Evolutionary conservation across 2,888 invertebrate genomes (phyloP).

Genomic region (Tromatobia lineatoria): DNA sequence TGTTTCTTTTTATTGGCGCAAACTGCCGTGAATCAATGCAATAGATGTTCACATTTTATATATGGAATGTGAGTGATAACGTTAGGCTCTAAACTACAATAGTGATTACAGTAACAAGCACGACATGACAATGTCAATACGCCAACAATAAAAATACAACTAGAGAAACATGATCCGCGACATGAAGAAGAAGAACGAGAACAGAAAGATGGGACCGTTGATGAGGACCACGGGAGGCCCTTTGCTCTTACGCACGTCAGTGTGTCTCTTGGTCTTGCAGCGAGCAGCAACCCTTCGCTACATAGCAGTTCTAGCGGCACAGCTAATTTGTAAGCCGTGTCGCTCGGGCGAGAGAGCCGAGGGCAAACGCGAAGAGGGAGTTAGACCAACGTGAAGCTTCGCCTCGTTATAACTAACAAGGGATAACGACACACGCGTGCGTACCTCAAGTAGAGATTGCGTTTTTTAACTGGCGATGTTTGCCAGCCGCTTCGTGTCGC

Average conservation of each 20-base stretch:
- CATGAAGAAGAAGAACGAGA: not conserved
- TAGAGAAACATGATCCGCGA: not conserved
- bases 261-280: constrained; percentile 15
- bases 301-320: constrained; percentile 26
- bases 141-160: not conserved
- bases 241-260: not conserved
- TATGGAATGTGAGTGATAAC: no score
- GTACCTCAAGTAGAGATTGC: constrained; percentile 72
- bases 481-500: constrained; percentile 35
- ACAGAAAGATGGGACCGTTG: constrained; percentile 30
- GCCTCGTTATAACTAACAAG: constrained; percentile 83
- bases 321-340: constrained; percentile 66
- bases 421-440: constrained; percentile 81
- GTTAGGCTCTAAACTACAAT: no score
- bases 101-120: not conserved
- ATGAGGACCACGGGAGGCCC: constrained; percentile 30
- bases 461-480: constrained; percentile 43
- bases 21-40: no score
- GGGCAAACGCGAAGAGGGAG: constrained; percentile 38
- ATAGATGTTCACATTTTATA: no score
- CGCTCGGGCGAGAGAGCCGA: constrained; percentile 26
- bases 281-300: constrained; percentile 40
- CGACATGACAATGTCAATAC: no score
- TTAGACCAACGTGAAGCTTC: constrained; percentile 62
- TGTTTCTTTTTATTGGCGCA: no score